A percentile compares a stretch with the other conserved stretches of the same genome.
These are phyloP conservation scores for Plumapathes pennacea DNA, from an alignment of 92 coral and sea anemone species.

Conservation along the genomic window DNA sequence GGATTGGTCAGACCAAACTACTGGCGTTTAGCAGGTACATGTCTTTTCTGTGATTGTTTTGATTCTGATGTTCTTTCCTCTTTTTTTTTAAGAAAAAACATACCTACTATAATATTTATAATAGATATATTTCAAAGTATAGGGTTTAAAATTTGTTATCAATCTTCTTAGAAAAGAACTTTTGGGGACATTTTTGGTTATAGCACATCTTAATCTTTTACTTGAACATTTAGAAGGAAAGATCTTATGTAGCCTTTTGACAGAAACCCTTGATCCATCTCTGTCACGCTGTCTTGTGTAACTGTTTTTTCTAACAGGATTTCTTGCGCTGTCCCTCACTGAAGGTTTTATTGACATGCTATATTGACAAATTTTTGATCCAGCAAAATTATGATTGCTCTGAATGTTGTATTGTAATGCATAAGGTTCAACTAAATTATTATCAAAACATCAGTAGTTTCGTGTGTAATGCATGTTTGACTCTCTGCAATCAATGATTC, in stretches of 20 bases:
- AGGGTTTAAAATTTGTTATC: slow-evolving; percentile 17
- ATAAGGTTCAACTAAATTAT: slow-evolving; percentile 10
- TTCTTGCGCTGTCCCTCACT: slow-evolving; percentile 15
- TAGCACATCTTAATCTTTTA: slow-evolving; percentile 16
- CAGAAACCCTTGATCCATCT: slow-evolving; percentile 14
- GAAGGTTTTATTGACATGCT: too few species aligned
- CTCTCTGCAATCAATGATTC: too few species aligned
- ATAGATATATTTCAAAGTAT: slow-evolving; percentile 20
- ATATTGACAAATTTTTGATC: too few species aligned
- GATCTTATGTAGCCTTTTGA: slow-evolving; percentile 9
- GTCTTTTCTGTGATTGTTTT: too few species aligned
- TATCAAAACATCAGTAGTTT: slow-evolving; percentile 51
- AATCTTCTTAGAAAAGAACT: slow-evolving; percentile 5
- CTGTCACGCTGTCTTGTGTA: slow-evolving; percentile 14
- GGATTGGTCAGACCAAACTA: too few species aligned
- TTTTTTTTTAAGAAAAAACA: slow-evolving; percentile 15
- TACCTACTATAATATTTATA: slow-evolving; percentile 5
- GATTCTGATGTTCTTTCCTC: slow-evolving; percentile 1
- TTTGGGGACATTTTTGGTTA: slow-evolving; percentile 17
- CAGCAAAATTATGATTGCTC: too few species aligned
- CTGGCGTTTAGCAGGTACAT: too few species aligned
- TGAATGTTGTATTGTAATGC: too few species aligned
- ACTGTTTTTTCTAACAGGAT: slow-evolving; percentile 8
- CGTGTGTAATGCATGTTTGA: slow-evolving; percentile 9
- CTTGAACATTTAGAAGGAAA: slow-evolving; percentile 6